phyloP scores from a whole-genome alignment of 2,113 vertebrate species.

The Macaca nemestrina region DNA sequence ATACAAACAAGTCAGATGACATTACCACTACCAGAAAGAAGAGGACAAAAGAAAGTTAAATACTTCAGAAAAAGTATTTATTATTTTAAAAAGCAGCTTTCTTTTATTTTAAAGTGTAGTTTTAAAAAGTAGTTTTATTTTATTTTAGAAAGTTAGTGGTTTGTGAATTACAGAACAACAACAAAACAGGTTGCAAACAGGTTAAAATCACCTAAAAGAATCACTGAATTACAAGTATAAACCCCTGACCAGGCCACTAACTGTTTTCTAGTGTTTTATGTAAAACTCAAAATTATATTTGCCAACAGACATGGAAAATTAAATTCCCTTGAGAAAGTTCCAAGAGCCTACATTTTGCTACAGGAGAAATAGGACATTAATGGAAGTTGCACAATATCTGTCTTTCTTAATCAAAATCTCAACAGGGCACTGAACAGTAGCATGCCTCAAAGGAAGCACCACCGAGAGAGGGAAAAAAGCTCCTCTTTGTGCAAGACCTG shows the following conservation, averaged over 20 bases:
- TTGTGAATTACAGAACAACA: background rate
- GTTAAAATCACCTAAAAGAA: constrained; percentile 37
- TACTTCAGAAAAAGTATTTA: background rate
- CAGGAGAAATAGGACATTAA: constrained; percentile 69
- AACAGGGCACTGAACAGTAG: constrained; percentile 60
- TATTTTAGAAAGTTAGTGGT: background rate
- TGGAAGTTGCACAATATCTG: constrained; percentile 66
- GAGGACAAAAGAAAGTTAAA: background rate
- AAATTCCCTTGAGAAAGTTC: constrained; percentile 70
- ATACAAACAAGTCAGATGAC: constrained; percentile 10
- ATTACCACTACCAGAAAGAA: background rate
- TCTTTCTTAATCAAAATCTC: constrained; percentile 77
- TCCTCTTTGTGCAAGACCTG: background rate
- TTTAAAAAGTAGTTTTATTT: no score
- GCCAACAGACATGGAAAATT: constrained; percentile 70
- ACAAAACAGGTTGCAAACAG: background rate
- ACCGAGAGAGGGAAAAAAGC: background rate
- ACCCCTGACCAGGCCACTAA: constrained; percentile 47
- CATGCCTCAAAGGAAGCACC: constrained; percentile 49
- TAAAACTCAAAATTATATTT: constrained; percentile 77
- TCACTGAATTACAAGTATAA: constrained; percentile 40
- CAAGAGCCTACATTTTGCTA: constrained; percentile 67
- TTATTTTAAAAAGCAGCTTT: background rate
- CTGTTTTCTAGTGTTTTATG: constrained; percentile 68
- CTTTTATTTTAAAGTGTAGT: background rate